Percentiles rank a stretch among this genome's conserved stretches.
These are phyloP conservation scores for Entosphenus tridentatus DNA, from an alignment of 2,113 vertebrate genomes.

Conservation along the genomic window DNA sequence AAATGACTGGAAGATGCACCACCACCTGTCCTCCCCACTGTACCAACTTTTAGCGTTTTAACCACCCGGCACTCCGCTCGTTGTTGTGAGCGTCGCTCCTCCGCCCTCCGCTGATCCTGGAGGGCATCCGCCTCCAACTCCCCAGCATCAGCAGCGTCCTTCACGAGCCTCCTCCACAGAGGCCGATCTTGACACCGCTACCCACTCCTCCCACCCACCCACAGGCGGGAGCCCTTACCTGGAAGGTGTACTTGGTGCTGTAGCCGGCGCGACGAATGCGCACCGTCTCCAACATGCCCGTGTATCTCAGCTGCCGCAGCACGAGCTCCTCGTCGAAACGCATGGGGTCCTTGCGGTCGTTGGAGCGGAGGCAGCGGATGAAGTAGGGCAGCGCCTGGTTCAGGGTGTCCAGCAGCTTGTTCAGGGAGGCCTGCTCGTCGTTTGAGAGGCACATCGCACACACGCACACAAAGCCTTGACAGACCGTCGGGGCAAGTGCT, in stretches of 20 bases:
- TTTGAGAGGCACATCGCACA: background rate
- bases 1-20: no score
- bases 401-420: slow-evolving; percentile 4
- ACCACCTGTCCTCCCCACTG: no score
- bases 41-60: no score
- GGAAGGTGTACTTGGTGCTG: slow-evolving; percentile 4
- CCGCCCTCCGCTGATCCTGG: no score
- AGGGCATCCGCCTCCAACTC: no score
- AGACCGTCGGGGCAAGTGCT: no score
- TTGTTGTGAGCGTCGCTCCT: no score
- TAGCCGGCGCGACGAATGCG: background rate
- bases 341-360: background rate
- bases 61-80: no score
- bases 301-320: slow-evolving; percentile 6
- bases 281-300: background rate
- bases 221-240: background rate
- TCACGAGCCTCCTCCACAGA: no score
- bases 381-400: slow-evolving; percentile 1
- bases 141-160: no score
- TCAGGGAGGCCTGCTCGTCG: background rate
- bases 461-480: no score
- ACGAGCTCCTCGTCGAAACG: slow-evolving; percentile 2
- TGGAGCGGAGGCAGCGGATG: slow-evolving; percentile 6
- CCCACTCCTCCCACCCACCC: background rate
- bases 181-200: no score